Conservation (phyloP, 2,797 vertebrate species). For the Cynodonichthys magdalenae region DNA sequence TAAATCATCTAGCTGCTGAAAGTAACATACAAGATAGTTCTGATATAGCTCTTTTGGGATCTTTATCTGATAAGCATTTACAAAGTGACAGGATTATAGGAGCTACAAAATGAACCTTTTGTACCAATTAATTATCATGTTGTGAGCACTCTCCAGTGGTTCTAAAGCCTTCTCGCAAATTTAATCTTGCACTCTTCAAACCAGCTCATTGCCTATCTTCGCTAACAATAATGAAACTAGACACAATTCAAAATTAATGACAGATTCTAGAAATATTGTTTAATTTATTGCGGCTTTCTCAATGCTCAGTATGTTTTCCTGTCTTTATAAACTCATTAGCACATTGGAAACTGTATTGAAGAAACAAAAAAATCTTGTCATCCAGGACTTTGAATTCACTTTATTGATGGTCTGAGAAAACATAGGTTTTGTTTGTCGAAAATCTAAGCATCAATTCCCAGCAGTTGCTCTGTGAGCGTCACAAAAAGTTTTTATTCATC, state of each 20-base stretch:
- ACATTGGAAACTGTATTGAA: not conserved
- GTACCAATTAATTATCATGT: slow-evolving; percentile 12
- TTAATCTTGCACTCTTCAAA: slow-evolving; percentile 22
- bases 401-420: slow-evolving; percentile 1
- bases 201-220: slow-evolving; percentile 19
- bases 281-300: slow-evolving; percentile 8
- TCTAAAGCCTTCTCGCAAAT: slow-evolving; percentile 16
- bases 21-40: slow-evolving; percentile 45
- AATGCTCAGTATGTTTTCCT: slow-evolving; percentile 5
- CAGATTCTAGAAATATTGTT: slow-evolving; percentile 15
- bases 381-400: not conserved
- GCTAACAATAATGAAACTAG: slow-evolving; percentile 10
- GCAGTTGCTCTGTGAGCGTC: slow-evolving; percentile 4
- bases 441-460: slow-evolving; percentile 9
- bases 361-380: slow-evolving; percentile 12
- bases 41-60: slow-evolving; percentile 26
- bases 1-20: slow-evolving; percentile 31
- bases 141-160: not conserved
- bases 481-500: slow-evolving; percentile 21
- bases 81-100: slow-evolving; percentile 3
- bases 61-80: slow-evolving; percentile 25
- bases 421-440: slow-evolving; percentile 11
- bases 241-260: slow-evolving; percentile 16
- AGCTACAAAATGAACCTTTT: slow-evolving; percentile 13
- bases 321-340: not conserved